phyloP scores from a whole-genome alignment of 92 coral and sea anemone species.

The Anthopleura xanthogrammica region DNA sequence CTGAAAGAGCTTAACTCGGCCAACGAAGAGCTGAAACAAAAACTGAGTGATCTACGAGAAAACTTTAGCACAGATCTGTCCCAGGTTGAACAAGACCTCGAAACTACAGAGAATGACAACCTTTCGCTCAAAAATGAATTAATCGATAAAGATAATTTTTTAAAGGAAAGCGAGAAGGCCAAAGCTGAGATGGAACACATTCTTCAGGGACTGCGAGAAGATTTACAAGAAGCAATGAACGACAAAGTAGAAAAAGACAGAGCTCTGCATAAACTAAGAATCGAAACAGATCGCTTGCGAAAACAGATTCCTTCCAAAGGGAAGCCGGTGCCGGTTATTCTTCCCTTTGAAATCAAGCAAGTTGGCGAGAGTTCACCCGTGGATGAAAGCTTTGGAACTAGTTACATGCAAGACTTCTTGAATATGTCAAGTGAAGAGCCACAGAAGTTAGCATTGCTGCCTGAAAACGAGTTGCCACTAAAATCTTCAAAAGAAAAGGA shows the following conservation, averaged over 20 bases:
- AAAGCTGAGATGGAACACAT: constrained; percentile 48
- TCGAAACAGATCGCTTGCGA: constrained; percentile 46
- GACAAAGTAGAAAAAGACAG: constrained; percentile 52
- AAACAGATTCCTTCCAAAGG: constrained; percentile 50
- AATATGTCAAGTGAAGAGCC: constrained; percentile 60
- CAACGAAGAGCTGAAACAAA: constrained; percentile 64
- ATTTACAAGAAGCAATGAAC: constrained; percentile 53
- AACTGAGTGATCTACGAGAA: constrained; percentile 49
- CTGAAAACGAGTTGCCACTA: constrained; percentile 28
- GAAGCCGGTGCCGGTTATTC: constrained; percentile 47
- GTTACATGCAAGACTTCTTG: constrained; percentile 43
- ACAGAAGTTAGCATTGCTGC: constrained; percentile 34
- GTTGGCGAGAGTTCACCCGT: constrained; percentile 47
- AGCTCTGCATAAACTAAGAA: constrained; percentile 46
- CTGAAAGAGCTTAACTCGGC: constrained; percentile 75
- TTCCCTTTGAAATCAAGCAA: constrained; percentile 58
- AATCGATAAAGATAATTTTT: constrained; percentile 39
- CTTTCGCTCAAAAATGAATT: constrained; percentile 56
- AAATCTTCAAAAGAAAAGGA: constrained; percentile 13
- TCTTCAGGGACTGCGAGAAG: constrained; percentile 69
- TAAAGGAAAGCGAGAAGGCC: constrained; percentile 36
- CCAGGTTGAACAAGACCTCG: constrained; percentile 69
- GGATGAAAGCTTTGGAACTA: constrained; percentile 44
- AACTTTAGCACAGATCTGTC: constrained; percentile 59
- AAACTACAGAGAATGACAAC: constrained; percentile 58